Base-by-base conservation (phyloP, 2,113 vertebrate species). In the Plecturocebus donacophilus region DNA sequence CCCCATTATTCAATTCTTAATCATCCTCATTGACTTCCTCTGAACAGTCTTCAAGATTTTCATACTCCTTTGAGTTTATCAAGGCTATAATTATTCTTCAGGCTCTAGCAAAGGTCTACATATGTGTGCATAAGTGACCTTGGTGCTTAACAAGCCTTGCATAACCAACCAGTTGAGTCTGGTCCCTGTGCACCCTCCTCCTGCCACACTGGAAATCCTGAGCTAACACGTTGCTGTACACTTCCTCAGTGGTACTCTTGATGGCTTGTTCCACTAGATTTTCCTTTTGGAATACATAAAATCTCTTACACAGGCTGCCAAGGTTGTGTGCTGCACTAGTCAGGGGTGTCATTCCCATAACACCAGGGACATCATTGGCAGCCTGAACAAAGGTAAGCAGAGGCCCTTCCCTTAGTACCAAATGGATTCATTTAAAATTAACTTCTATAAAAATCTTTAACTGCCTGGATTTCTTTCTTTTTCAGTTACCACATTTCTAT, bases 1-100 rank as follows among this genome's bases (percentile, higher is more conserved):
- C 47, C 96, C 86, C 83, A 96, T 97, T 97, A 94, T 96, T 98
- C 96, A 98, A 66, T 97, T 91, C 96, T 97, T 97, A 97, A 97
- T 98, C 91, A 97, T 98, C 92, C 96, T 95, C n/a, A 66, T 97
- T 97, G 96, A 97, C 95, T 96, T 97, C 77, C 95, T 97, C 90
- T 93, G 90, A 97, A 97, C 38, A 96, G 58, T 79, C 92, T 96
- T 98, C 96, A 97, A 91, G 52, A 94, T 98, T 96, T 87, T 91
- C 56, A 11, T 95, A 79, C 25, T 97, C 88, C 82, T 94, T 85
- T 96, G 91, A 97, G 96, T 70, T 95, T 92, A 71, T 25, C n/a
- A 52, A 95, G 73, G 45, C 58, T 94, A n/a, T 96, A 94, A 91
- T 92, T 92, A 95, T 90, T 96, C 52, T 47, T 88, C 11, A 23